Conservation (phyloP, 2,888 invertebrate species). For the Diaphora mendica region DNA sequence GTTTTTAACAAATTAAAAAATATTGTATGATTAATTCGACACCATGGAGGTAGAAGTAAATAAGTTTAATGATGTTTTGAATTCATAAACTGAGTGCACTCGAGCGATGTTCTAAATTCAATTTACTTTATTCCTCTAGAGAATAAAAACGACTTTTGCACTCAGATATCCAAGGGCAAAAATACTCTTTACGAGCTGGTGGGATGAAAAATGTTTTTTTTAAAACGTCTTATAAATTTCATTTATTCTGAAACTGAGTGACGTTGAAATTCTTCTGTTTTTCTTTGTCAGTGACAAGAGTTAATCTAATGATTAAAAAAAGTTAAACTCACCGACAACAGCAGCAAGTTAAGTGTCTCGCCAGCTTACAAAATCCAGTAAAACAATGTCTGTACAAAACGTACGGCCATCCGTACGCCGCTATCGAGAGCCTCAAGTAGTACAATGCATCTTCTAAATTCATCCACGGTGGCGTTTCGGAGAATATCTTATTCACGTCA, state of each 20-base stretch:
- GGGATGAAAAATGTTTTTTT: too few relatives aligned
- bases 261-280: not conserved
- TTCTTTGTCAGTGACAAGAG: not conserved
- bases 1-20: too few relatives aligned
- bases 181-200: too few relatives aligned
- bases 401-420: slow-evolving; percentile 96
- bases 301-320: not conserved
- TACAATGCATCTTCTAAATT: slow-evolving; percentile 91
- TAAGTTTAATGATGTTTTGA: too few relatives aligned
- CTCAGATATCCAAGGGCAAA: too few relatives aligned
- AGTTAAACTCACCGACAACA: slow-evolving; percentile 87
- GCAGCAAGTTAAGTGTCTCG: slow-evolving; percentile 90
- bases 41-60: too few relatives aligned
- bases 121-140: too few relatives aligned
- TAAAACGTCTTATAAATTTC: not conserved
- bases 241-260: not conserved
- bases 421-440: slow-evolving; percentile 92
- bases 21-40: too few relatives aligned
- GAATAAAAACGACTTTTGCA: too few relatives aligned
- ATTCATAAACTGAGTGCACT: too few relatives aligned
- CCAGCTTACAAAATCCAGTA: slow-evolving; percentile 91
- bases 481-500: slow-evolving; percentile 88
- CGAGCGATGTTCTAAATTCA: too few relatives aligned
- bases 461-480: slow-evolving; percentile 92
- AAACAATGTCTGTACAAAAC: slow-evolving; percentile 92